phyloP scores from a whole-genome alignment of 2,113 vertebrate genomes.

The Sander vitreus region DNA sequence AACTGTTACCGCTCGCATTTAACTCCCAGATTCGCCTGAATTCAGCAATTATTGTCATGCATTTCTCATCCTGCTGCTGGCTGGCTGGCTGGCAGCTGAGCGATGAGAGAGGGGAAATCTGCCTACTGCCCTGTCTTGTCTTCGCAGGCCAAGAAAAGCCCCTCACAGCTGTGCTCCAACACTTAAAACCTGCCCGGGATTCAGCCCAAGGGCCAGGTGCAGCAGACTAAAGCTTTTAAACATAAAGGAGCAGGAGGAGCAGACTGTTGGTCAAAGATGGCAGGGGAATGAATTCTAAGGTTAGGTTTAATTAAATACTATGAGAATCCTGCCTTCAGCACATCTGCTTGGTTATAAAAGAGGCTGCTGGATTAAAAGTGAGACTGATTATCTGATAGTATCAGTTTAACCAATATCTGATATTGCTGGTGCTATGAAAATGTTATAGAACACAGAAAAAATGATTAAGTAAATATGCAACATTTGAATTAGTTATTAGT shows the following conservation, averaged over 20 bases:
- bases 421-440: neutral
- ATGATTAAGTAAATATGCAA: no score
- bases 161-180: conserved; percentile 59
- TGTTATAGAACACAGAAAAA: no score
- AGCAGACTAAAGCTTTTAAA: conserved; percentile 60
- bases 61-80: conserved; percentile 47
- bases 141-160: conserved; percentile 64
- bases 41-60: conserved; percentile 42
- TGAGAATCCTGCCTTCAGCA: conserved; percentile 40
- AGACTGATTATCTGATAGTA: conserved; percentile 6
- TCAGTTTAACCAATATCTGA: conserved; percentile 10
- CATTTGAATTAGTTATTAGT: no score
- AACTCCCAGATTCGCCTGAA: conserved; percentile 17
- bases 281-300: conserved; percentile 37
- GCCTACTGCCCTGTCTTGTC: conserved; percentile 43
- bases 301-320: conserved; percentile 64
- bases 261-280: conserved; percentile 56
- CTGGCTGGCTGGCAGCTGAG: conserved; percentile 11
- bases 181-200: conserved; percentile 60
- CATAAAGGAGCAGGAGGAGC: conserved; percentile 53
- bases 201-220: conserved; percentile 58
- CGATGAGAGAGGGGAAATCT: conserved; percentile 41
- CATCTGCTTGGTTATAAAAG: conserved; percentile 1
- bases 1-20: neutral
- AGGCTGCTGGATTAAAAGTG: conserved; percentile 30